Percentiles rank a stretch among this genome's conserved stretches.
These are phyloP conservation scores for Lophochroa leadbeateri DNA, from an alignment of 2,113 vertebrate genomes.

Conservation along the genomic window DNA sequence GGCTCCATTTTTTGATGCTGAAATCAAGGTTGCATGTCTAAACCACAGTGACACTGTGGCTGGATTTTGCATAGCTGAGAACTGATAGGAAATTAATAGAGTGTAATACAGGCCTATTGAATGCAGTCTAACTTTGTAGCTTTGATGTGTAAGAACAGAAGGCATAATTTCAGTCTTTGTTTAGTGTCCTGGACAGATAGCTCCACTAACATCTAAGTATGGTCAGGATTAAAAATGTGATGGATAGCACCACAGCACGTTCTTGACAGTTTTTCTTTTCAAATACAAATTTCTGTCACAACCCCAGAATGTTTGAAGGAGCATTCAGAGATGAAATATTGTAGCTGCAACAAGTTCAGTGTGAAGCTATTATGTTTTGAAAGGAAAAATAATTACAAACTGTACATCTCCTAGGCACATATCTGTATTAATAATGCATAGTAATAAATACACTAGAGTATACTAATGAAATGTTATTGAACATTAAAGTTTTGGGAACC, in stretches of 20 bases:
- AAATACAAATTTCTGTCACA: slow-evolving; percentile 84
- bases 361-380: slow-evolving; percentile 76
- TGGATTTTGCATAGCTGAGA: slow-evolving; percentile 68
- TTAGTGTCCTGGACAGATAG: slow-evolving; percentile 75
- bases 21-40: slow-evolving; percentile 73
- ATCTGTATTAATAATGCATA: slow-evolving; percentile 78
- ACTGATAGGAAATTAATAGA: slow-evolving; percentile 81
- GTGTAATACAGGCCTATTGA: slow-evolving; percentile 74
- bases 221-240: slow-evolving; percentile 79
- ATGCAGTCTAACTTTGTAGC: slow-evolving; percentile 51
- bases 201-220: slow-evolving; percentile 70
- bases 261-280: slow-evolving; percentile 83
- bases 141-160: slow-evolving; percentile 78
- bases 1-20: slow-evolving; percentile 72
- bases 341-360: slow-evolving; percentile 66
- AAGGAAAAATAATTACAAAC: slow-evolving; percentile 80
- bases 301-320: slow-evolving; percentile 70
- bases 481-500: slow-evolving; percentile 58
- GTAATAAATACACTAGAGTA: slow-evolving; percentile 69
- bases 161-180: slow-evolving; percentile 79
- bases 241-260: slow-evolving; percentile 70
- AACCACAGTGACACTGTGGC: slow-evolving; percentile 66
- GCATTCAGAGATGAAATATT: slow-evolving; percentile 79
- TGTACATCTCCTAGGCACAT: slow-evolving; percentile 68
- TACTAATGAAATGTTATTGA: slow-evolving; percentile 77